Percentiles rank a stretch among this genome's conserved stretches.
Conservation (phyloP, 2,888 invertebrate genomes). For the Nycteola revayana region DNA sequence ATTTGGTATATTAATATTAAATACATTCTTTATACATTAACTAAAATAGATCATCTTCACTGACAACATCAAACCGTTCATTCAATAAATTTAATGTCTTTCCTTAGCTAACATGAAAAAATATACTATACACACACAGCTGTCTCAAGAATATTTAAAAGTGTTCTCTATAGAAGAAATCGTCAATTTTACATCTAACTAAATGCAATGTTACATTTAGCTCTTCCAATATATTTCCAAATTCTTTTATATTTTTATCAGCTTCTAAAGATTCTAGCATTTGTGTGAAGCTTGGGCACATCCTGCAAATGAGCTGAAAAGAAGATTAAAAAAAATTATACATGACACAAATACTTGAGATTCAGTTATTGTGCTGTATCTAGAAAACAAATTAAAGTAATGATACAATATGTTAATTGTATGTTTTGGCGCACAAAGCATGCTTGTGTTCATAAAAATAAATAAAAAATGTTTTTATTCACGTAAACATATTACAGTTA, state of each 20-base stretch:
- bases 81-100: conserved; percentile 2
- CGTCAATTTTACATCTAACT: conserved; percentile 82
- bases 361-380: too few relatives aligned
- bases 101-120: conserved; percentile 9
- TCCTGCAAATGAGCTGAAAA: conserved; percentile 83
- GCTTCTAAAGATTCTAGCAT: conserved; percentile 72
- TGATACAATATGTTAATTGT: too few relatives aligned
- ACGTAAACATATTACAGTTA: too few relatives aligned
- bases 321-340: too few relatives aligned
- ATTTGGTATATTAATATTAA: conserved; percentile 28
- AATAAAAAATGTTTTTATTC: too few relatives aligned
- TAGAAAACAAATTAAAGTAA: too few relatives aligned
- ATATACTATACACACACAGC: conserved; percentile 7
- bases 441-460: too few relatives aligned
- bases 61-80: conserved; percentile 14
- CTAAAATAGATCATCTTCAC: conserved; percentile 1
- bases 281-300: conserved; percentile 84
- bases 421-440: too few relatives aligned
- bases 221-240: conserved; percentile 55
- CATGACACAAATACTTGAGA: too few relatives aligned
- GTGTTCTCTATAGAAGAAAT: conserved; percentile 83
- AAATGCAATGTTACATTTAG: conserved; percentile 79
- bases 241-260: conserved; percentile 58
- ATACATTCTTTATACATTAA: conserved; percentile 10
- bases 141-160: too few relatives aligned